Percentiles rank a stretch among this genome's conserved stretches.
Conservation (phyloP, 1,140 invertebrate species). For the Tribolium madens region DNA sequence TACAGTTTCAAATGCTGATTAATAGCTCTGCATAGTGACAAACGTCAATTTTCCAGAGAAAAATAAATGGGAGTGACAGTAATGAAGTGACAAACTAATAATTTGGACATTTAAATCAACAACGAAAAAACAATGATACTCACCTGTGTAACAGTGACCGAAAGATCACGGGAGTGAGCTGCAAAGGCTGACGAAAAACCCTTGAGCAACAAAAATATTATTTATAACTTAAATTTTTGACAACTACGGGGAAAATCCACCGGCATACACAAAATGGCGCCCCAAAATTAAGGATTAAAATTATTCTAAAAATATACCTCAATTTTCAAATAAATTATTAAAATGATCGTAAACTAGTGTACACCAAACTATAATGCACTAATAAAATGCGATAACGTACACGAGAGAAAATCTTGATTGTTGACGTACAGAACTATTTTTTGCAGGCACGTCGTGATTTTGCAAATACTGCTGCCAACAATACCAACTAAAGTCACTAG, state of each 20-base stretch:
- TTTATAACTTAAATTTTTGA: constrained; percentile 56
- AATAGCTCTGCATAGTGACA: constrained; percentile 49
- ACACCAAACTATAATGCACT: constrained; percentile 41
- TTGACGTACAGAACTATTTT: constrained; percentile 63
- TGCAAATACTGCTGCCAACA: constrained; percentile 56
- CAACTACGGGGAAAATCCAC: constrained; percentile 61
- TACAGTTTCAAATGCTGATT: background rate
- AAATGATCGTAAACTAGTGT: constrained; percentile 8
- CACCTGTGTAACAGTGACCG: constrained; percentile 8
- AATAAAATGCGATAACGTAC: constrained; percentile 52
- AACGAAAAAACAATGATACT: constrained; percentile 18
- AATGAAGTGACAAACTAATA: constrained; percentile 50
- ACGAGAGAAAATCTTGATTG: constrained; percentile 60
- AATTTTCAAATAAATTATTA: constrained; percentile 21
- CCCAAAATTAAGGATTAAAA: constrained; percentile 61
- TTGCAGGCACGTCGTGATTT: constrained; percentile 64
- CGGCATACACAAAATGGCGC: constrained; percentile 65
- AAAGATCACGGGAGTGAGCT: constrained; percentile 28
- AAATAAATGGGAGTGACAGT: constrained; percentile 64
- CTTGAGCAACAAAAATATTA: constrained; percentile 40
- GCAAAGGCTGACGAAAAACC: constrained; percentile 11
- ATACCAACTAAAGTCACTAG: background rate
- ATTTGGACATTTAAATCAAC: constrained; percentile 42
- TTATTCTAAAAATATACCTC: constrained; percentile 56
- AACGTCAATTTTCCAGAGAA: constrained; percentile 58